A percentile compares a stretch with the other conserved stretches of the same genome.
Conservation (phyloP, 2,888 invertebrate species). For the Catocala fraxini region DNA sequence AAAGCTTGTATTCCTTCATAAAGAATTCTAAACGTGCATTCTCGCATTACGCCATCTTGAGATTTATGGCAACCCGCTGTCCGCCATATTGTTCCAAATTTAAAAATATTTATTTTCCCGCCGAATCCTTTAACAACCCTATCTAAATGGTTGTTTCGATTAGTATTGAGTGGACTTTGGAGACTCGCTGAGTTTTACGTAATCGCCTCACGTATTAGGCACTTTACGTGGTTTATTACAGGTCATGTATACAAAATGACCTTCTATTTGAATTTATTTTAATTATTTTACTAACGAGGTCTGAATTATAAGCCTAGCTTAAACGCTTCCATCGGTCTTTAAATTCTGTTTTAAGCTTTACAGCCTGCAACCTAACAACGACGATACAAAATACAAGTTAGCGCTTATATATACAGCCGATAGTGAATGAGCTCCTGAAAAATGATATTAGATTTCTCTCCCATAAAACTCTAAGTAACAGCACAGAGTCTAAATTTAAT, state of each 20-base stretch:
- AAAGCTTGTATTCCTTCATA: conserved; percentile 78
- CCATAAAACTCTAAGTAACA: too few species aligned
- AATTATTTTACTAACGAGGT: too few species aligned
- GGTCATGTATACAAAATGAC: conserved; percentile 16
- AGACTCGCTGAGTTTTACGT: conserved; percentile 68
- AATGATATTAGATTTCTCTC: too few species aligned
- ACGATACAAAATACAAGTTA: too few species aligned
- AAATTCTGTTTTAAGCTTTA: too few species aligned
- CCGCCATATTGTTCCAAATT: conserved; percentile 85
- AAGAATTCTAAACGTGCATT: conserved; percentile 81
- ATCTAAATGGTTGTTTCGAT: conserved; percentile 58
- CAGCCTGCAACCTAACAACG: too few species aligned
- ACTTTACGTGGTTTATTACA: conserved; percentile 40
- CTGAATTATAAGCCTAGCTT: too few species aligned
- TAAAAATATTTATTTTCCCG: conserved; percentile 80
- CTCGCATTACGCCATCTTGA: conserved; percentile 83
- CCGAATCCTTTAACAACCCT: conserved; percentile 63
- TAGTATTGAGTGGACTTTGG: conserved; percentile 65
- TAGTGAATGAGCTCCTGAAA: too few species aligned
- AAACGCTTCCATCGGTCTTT: too few species aligned
- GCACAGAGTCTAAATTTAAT: too few species aligned
- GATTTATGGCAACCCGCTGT: conserved; percentile 84
- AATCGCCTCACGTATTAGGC: conserved; percentile 55
- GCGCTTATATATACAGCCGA: too few species aligned
- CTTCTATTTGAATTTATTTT: conserved; percentile 4